Percentiles rank a stretch among this genome's conserved stretches.
phyloP scores from a whole-genome alignment of 2,797 vertebrate genomes.

The Australoheros facetus region DNA sequence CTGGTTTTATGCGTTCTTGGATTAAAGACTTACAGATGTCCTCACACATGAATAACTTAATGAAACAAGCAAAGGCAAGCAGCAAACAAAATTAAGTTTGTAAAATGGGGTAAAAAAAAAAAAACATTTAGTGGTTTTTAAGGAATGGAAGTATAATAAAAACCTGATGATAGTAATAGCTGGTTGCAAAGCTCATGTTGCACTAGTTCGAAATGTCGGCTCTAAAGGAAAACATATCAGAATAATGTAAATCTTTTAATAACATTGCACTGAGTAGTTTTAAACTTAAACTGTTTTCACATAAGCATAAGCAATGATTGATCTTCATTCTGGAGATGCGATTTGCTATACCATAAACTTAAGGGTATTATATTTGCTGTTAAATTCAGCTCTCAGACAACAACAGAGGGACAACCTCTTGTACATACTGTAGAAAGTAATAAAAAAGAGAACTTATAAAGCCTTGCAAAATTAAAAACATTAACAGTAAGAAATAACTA shows the following conservation, averaged over 20 bases:
- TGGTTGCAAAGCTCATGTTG: background rate
- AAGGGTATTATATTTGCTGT: background rate
- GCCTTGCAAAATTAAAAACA: background rate
- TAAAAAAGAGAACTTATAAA: background rate
- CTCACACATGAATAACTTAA: background rate
- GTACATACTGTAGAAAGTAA: background rate
- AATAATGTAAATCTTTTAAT: background rate
- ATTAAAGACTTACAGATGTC: background rate
- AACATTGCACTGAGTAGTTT: background rate
- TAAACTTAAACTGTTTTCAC: background rate
- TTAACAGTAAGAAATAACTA: background rate
- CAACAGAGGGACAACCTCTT: background rate
- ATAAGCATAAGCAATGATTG: background rate
- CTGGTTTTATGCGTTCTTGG: background rate
- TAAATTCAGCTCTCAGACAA: background rate
- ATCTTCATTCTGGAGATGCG: background rate
- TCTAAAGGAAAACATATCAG: fast-evolving
- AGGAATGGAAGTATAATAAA: background rate
- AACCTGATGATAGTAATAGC: background rate
- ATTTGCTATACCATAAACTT: background rate
- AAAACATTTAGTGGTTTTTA: background rate
- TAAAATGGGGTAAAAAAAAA: background rate
- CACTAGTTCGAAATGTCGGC: background rate
- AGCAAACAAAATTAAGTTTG: background rate
- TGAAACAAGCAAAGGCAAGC: background rate